Percentiles rank a stretch among this genome's conserved stretches.
phyloP scores from a whole-genome alignment of 2,797 vertebrate genomes.

The Darevskia nairensis region DNA sequence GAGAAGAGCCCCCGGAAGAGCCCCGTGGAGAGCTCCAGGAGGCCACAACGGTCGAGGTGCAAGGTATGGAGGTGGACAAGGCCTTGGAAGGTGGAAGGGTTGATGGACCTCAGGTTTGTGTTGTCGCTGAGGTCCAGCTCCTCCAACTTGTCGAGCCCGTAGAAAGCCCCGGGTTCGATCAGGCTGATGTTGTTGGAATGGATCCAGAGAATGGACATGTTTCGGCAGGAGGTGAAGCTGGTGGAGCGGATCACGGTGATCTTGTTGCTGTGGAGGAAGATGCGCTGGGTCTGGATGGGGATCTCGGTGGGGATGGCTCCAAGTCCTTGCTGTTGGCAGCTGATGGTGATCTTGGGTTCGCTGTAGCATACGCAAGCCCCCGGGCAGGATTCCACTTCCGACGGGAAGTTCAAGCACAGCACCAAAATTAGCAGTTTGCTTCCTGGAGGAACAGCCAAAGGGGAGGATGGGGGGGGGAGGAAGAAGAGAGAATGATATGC shows the following conservation, averaged over 20 bases:
- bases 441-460: conserved; percentile 77
- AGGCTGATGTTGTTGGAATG: conserved; percentile 97
- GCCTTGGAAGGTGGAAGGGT: conserved; percentile 90
- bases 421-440: conserved; percentile 92
- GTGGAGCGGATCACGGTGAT: conserved; percentile 90
- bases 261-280: conserved; percentile 97
- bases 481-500: conserved; percentile 26
- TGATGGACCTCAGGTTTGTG: conserved; percentile 89
- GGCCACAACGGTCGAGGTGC: conserved; percentile 94
- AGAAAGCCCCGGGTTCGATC: conserved; percentile 92
- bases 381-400: conserved; percentile 88
- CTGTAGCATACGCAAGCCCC: conserved; percentile 95
- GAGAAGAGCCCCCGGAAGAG: conserved; percentile 94
- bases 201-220: conserved; percentile 96
- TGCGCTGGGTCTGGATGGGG: conserved; percentile 92
- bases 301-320: conserved; percentile 91
- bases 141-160: conserved; percentile 90
- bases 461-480: background rate
- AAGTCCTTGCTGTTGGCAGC: conserved; percentile 97
- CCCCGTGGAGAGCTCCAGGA: conserved; percentile 90
- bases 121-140: conserved; percentile 98
- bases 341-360: conserved; percentile 93
- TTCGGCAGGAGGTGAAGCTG: conserved; percentile 93
- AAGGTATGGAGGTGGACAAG: conserved; percentile 93
- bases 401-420: conserved; percentile 91